Base-by-base conservation (phyloP, 2,797 vertebrate species). In the Oceanodroma leucorhoa region DNA sequence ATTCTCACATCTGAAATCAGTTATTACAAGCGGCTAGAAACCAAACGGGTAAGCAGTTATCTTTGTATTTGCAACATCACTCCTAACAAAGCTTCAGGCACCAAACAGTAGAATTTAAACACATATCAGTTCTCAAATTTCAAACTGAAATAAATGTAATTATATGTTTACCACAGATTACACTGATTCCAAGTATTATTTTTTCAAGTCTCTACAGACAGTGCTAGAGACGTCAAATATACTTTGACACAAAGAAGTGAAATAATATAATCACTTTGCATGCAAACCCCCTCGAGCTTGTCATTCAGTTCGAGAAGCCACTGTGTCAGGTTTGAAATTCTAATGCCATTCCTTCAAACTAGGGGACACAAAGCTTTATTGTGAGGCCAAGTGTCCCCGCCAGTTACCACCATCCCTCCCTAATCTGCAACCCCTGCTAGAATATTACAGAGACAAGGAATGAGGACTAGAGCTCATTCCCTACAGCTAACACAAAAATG, bases 301-400 rank as follows among this genome's bases (percentile, higher is more conserved):
- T 58, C 10, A 60, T 58, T 91, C 17, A 41, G 50, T 48, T 60
- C 0, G 0, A 88, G 18, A 90, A 90, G 48, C 11, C 60, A 55
- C 60, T n/a, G 26, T 41, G 38, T 73, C 73, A 91, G n/a, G 57
- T 94, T 82, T 91, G 80, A 86, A 90, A 92, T 91, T 88, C 66
- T 84, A 91, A 89, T 79, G 62, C 14, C n/a, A 38, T 76, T 86
- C 50, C 50, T 83, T 81, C 72, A 81, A 83, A 86, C 6, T 9
- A 64, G 17, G 27, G 57, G 81, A 77, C 8, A 93, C 82, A 96
- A 96, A 79, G 87, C 77, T 36, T 55, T 40, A 87, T 64, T 92
- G 82, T 88, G 36, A 89, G n/a, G 30, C 61, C 76, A 67, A 87
- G 30, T 4, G 6, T 92, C 83, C 75, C 78, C 5, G 5, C 73